Evolutionary conservation across 2,797 vertebrate species (phyloP).

Genomic region (Danio kyathit): DNA sequence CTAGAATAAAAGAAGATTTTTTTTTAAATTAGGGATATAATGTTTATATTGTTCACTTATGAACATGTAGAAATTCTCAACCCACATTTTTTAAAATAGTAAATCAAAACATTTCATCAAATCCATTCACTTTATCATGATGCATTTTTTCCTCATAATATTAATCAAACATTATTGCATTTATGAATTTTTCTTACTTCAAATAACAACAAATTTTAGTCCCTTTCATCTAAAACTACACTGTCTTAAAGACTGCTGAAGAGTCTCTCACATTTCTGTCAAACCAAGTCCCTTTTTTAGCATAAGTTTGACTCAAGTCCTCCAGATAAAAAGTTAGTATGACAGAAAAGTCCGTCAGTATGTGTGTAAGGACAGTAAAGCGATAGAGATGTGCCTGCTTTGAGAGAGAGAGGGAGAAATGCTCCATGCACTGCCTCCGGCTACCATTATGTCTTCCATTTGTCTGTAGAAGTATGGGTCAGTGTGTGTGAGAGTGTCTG

Average conservation of each 20-base stretch:
- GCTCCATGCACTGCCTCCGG: conserved; percentile 26
- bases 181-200: not conserved
- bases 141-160: too few relatives aligned
- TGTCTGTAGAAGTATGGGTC: conserved; percentile 48
- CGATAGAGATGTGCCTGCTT: conserved; percentile 34
- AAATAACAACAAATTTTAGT: not conserved
- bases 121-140: too few relatives aligned
- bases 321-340: not conserved
- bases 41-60: too few relatives aligned
- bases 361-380: conserved; percentile 24
- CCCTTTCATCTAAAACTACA: not conserved
- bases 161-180: not conserved
- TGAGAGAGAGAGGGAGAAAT: conserved; percentile 21
- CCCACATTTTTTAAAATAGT: not conserved
- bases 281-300: not conserved
- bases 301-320: conserved; percentile 1
- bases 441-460: conserved; percentile 49
- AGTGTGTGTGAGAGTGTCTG: conserved; percentile 44
- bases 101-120: not conserved
- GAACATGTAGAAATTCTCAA: too few relatives aligned
- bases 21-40: too few relatives aligned
- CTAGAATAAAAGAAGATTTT: too few relatives aligned
- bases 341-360: not conserved
- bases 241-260: not conserved
- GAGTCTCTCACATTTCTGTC: not conserved